These are phyloP conservation scores for Tiliqua scincoides DNA, from an alignment of 2,113 vertebrate species.

Conservation along the genomic window DNA sequence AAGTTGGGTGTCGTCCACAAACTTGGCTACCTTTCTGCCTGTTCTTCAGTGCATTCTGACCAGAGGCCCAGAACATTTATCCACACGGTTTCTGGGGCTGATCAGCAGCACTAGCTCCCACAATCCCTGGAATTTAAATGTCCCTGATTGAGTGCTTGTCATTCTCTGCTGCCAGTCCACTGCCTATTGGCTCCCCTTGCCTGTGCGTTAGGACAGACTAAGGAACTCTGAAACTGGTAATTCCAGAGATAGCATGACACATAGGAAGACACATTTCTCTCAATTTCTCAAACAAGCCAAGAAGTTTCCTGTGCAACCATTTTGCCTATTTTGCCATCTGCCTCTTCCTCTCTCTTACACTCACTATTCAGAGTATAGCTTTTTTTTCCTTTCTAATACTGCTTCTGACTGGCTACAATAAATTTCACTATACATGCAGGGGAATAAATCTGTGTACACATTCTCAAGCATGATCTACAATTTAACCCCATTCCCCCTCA, in stretches of 20 bases:
- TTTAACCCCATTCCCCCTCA: background rate
- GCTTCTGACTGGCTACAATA: background rate
- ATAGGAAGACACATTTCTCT: background rate
- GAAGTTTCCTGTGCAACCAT: background rate
- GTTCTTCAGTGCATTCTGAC: background rate
- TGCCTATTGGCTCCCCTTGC: background rate
- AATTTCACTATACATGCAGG: background rate
- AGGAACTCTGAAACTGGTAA: background rate
- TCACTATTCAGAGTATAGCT: background rate
- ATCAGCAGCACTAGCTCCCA: background rate
- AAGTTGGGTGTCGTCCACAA: no score
- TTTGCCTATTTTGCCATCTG: no score
- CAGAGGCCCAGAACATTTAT: background rate
- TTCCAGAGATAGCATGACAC: background rate
- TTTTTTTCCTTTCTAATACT: background rate
- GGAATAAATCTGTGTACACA: background rate
- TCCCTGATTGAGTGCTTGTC: background rate
- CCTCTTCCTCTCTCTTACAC: no score
- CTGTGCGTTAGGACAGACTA: background rate
- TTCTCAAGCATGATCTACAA: background rate
- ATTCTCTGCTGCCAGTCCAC: background rate
- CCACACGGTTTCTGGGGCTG: background rate
- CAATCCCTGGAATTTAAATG: no score
- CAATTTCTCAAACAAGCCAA: background rate
- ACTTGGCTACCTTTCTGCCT: no score